phyloP scores from a whole-genome alignment of 2,888 invertebrate genomes.

The Germaria angustata region DNA sequence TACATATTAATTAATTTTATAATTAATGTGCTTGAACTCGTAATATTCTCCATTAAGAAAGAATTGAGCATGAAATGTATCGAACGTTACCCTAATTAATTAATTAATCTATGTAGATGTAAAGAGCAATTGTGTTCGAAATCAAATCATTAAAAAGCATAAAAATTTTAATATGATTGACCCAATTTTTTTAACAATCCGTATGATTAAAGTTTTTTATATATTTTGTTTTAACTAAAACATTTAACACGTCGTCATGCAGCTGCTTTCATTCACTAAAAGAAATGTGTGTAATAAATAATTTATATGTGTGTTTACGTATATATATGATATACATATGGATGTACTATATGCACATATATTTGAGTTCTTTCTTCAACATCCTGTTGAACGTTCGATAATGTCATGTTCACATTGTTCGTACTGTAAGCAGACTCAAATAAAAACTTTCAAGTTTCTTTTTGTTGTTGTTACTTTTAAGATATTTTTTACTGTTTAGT shows the following conservation, averaged over 20 bases:
- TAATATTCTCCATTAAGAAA: too few species aligned
- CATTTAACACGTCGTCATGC: not conserved
- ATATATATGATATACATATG: not conserved
- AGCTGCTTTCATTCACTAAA: constrained; percentile 14
- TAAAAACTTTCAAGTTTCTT: not conserved
- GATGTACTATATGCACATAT: not conserved
- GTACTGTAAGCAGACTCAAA: not conserved
- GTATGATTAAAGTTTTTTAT: not conserved
- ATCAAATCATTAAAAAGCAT: too few species aligned
- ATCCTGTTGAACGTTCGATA: constrained; percentile 40
- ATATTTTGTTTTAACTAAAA: not conserved
- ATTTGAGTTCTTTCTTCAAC: constrained; percentile 1
- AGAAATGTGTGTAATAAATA: constrained; percentile 34
- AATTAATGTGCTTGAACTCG: too few species aligned
- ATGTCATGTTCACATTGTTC: constrained; percentile 8
- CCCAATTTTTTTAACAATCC: constrained; percentile 11
- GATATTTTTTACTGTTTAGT: not conserved
- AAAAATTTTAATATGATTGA: constrained; percentile 4
- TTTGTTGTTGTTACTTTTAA: not conserved
- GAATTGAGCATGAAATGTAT: too few species aligned
- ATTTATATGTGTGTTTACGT: constrained; percentile 4
- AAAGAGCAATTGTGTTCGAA: too few species aligned
- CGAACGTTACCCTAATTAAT: too few species aligned
- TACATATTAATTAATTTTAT: too few species aligned
- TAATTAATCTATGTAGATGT: too few species aligned